Percentiles rank a stretch among this genome's conserved stretches.
Evolutionary conservation across 2,113 vertebrate genomes (phyloP).

Genomic region (Anas platyrhynchos): DNA sequence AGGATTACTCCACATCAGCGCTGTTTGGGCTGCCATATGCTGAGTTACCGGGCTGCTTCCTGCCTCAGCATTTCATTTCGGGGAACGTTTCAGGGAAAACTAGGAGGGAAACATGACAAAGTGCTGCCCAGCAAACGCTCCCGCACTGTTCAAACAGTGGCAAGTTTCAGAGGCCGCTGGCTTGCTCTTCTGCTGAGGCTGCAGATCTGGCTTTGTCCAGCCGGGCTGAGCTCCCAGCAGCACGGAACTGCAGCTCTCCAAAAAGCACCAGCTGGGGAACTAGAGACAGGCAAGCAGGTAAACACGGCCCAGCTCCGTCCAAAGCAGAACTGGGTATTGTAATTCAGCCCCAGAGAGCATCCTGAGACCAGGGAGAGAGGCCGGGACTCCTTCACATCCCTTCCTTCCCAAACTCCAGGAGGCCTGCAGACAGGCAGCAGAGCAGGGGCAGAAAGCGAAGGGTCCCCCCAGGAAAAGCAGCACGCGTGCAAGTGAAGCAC

Average conservation of each 20-base stretch:
- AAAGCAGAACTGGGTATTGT: background rate
- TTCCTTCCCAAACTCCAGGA: background rate
- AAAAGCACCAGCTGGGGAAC: slow-evolving; percentile 44
- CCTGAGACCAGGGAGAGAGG: background rate
- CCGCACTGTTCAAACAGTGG: slow-evolving; percentile 11
- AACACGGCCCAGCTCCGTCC: background rate
- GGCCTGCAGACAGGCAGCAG: background rate
- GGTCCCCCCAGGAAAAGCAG: background rate
- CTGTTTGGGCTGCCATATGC: background rate
- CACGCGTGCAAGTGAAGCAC: background rate
- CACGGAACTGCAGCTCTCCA: background rate
- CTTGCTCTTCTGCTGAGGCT: slow-evolving; percentile 40
- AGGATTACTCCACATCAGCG: background rate
- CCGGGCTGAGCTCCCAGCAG: slow-evolving; percentile 21
- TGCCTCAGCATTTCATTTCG: background rate
- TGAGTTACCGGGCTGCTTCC: background rate
- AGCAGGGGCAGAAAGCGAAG: background rate
- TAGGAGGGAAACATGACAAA: background rate
- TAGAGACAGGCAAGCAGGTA: background rate
- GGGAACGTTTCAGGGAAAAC: background rate
- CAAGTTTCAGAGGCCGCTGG: slow-evolving; percentile 50
- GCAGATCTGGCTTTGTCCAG: slow-evolving; percentile 47
- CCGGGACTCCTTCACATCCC: background rate
- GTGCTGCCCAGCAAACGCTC: slow-evolving; percentile 34
- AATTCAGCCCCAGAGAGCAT: background rate